Conservation (phyloP, 2,888 invertebrate species). For the Melinaea marsaeus region DNA sequence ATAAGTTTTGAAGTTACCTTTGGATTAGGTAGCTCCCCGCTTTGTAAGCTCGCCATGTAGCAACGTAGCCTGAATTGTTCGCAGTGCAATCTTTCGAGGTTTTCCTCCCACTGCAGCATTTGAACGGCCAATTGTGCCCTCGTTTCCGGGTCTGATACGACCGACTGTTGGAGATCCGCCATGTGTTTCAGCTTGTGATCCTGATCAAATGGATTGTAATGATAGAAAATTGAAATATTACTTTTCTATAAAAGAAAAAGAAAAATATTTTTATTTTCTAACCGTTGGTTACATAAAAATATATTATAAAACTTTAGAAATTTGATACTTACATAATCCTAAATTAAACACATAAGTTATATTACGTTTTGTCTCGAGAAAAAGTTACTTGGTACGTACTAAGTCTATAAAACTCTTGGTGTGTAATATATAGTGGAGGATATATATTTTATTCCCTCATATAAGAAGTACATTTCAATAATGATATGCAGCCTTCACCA, state of each 20-base stretch:
- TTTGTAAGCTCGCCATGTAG: conserved; percentile 97
- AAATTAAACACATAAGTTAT: neutral
- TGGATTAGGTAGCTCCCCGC: conserved; percentile 96
- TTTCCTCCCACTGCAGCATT: conserved; percentile 97
- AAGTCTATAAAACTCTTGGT: conserved; percentile 12
- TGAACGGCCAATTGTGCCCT: conserved; percentile 95
- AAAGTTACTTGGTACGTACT: conserved; percentile 7
- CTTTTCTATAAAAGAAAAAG: too few species aligned
- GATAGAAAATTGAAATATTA: too few species aligned
- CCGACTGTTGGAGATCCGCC: conserved; percentile 99
- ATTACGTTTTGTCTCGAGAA: conserved; percentile 5
- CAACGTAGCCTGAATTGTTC: conserved; percentile 97
- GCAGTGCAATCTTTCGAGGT: conserved; percentile 95
- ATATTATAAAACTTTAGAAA: neutral
- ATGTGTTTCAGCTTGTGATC: conserved; percentile 98
- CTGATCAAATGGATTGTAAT: conserved; percentile 67
- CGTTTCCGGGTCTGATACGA: conserved; percentile 94
- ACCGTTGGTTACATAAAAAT: neutral
- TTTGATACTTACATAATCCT: neutral
- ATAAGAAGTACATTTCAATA: too few species aligned
- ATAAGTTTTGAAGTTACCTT: conserved; percentile 81
- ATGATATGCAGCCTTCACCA: too few species aligned
- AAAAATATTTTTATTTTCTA: too few species aligned
- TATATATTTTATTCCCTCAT: conserved; percentile 7
- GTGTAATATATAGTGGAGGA: neutral